A percentile compares a stretch with the other conserved stretches of the same genome.
Evolutionary conservation across 2,797 vertebrate species (phyloP).

Genomic region (Anguilla megastoma): DNA sequence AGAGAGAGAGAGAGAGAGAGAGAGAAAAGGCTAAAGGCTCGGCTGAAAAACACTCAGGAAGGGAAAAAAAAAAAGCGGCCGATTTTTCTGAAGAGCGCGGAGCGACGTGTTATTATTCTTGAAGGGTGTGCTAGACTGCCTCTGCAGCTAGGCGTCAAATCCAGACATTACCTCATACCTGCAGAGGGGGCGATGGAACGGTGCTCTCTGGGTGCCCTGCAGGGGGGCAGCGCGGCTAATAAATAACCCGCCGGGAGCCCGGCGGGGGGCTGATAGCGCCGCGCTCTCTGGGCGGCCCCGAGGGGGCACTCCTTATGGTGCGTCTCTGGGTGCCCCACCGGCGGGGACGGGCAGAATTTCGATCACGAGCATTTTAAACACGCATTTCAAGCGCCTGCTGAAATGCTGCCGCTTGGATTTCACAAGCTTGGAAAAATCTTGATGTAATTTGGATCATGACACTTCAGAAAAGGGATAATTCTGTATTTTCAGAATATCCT

Average conservation of each 20-base stretch:
- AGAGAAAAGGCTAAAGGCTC: neutral
- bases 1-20: neutral
- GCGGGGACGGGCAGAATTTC: too few relatives aligned
- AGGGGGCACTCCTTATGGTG: neutral
- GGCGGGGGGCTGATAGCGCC: neutral
- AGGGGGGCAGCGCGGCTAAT: neutral
- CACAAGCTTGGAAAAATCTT: too few relatives aligned
- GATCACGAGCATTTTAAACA: too few relatives aligned
- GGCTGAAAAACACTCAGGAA: neutral
- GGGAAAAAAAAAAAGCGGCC: neutral
- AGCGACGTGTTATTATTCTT: slow-evolving; percentile 54
- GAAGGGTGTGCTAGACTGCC: slow-evolving; percentile 75
- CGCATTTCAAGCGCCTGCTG: too few relatives aligned
- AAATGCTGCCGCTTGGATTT: too few relatives aligned
- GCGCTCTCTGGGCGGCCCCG: neutral
- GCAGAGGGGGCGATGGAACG: slow-evolving; percentile 56
- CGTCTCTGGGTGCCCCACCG: neutral
- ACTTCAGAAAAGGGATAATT: too few relatives aligned
- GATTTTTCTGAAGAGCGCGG: slow-evolving; percentile 30
- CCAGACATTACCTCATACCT: slow-evolving; percentile 80
- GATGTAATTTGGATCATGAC: too few relatives aligned
- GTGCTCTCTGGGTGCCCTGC: slow-evolving; percentile 12
- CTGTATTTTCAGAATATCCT: too few relatives aligned
- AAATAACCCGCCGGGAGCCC: neutral
- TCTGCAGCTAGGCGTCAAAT: slow-evolving; percentile 76